Evolutionary conservation across 2,113 vertebrate species (phyloP).

Genomic region (Fukomys damarensis): DNA sequence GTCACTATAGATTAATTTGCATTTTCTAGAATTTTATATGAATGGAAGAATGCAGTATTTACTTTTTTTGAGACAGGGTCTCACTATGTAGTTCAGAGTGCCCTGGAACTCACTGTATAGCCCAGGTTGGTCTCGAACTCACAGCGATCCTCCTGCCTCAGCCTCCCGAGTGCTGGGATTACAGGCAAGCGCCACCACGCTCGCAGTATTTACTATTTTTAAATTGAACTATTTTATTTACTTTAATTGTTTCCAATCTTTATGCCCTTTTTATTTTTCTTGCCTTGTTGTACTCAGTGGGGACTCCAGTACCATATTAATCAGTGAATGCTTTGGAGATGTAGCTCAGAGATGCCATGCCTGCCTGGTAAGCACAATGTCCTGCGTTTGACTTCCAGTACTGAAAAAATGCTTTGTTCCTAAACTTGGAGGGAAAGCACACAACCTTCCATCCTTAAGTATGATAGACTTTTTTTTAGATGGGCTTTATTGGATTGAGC

Average conservation of each 20-base stretch:
- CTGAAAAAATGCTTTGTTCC: background rate
- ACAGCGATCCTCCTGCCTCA: too few relatives aligned
- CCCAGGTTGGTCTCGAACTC: too few relatives aligned
- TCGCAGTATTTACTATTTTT: background rate
- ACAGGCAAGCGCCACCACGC: too few relatives aligned
- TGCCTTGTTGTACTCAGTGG: background rate
- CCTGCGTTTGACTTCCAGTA: too few relatives aligned
- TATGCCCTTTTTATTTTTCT: conserved; percentile 24
- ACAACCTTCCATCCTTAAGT: background rate
- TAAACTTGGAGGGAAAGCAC: background rate
- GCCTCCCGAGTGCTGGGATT: too few relatives aligned
- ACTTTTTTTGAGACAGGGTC: background rate
- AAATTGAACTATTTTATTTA: background rate
- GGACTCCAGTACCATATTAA: background rate
- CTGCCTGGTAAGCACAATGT: too few relatives aligned
- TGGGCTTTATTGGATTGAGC: background rate
- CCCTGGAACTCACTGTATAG: too few relatives aligned
- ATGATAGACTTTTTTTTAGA: background rate
- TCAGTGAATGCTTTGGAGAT: background rate
- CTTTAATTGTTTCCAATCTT: background rate
- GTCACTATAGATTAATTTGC: conserved; percentile 16
- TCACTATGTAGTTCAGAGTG: too few relatives aligned
- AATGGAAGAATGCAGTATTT: background rate
- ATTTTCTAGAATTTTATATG: conserved; percentile 42
- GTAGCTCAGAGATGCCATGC: too few relatives aligned